Conservation (phyloP, 2,797 vertebrate species). For the Schizothorax lantsangensis region DNA sequence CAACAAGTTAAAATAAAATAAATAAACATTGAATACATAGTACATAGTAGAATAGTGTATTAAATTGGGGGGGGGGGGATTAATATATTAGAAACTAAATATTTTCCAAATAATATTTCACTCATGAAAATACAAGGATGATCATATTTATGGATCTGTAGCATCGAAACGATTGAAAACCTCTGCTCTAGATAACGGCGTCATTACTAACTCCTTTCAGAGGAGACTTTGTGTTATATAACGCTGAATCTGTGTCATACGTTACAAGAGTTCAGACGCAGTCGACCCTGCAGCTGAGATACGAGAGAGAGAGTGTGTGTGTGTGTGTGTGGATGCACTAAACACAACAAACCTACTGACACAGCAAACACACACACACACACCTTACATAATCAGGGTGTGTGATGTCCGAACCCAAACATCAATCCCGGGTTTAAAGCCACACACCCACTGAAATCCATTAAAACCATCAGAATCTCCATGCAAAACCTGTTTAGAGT, state of each 20-base stretch:
- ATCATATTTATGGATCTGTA: neutral
- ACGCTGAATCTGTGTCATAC: neutral
- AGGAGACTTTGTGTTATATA: neutral
- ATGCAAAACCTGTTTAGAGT: neutral
- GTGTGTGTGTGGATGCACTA: neutral
- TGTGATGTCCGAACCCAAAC: neutral
- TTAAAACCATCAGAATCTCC: neutral
- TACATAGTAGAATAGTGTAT: neutral
- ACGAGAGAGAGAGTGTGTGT: neutral
- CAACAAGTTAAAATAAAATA: neutral
- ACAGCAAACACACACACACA: neutral
- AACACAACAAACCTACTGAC: neutral
- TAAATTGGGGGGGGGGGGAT: too few relatives aligned
- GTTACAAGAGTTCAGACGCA: neutral
- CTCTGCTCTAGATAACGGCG: neutral
- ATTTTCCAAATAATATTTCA: neutral
- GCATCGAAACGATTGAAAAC: neutral
- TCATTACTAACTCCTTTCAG: neutral
- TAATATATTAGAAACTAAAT: neutral
- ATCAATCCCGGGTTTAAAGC: neutral
- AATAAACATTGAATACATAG: neutral
- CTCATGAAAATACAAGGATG: neutral
- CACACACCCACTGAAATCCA: neutral
- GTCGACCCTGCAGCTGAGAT: too few relatives aligned
- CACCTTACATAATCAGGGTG: conserved; percentile 5